Evolutionary conservation across 1,140 invertebrate species (phyloP).

Genomic region (Nomia melanderi): DNA sequence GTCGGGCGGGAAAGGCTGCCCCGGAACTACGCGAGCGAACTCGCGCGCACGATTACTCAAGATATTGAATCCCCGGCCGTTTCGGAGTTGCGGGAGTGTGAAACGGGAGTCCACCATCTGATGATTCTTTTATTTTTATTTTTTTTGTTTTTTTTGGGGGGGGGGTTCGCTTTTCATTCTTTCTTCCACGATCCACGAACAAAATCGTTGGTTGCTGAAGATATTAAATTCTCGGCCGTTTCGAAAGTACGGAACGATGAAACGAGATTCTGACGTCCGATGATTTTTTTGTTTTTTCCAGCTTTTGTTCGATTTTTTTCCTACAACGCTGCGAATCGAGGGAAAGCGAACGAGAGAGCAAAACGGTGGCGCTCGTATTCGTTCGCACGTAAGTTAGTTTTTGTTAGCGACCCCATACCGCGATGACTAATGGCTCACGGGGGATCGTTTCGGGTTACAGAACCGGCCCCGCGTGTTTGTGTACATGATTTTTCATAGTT

Average conservation of each 20-base stretch:
- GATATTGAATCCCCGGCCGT: background rate
- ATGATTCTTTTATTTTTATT: conserved; percentile 25
- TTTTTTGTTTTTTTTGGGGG: too few relatives aligned
- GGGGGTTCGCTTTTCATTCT: too few relatives aligned
- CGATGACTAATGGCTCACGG: conserved; percentile 67
- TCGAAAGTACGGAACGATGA: too few relatives aligned
- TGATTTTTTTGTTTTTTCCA: too few relatives aligned
- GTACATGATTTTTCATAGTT: conserved; percentile 69
- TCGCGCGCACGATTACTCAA: background rate
- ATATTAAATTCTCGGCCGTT: too few relatives aligned
- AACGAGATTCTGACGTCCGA: too few relatives aligned
- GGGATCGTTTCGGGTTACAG: conserved; percentile 58
- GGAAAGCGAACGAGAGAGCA: background rate
- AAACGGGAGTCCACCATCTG: too few relatives aligned
- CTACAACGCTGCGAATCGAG: too few relatives aligned
- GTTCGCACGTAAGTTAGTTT: conserved; percentile 65
- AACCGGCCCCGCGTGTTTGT: conserved; percentile 35
- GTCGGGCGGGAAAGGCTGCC: conserved; percentile 18
- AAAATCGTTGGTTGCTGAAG: too few relatives aligned
- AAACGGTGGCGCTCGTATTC: conserved; percentile 4
- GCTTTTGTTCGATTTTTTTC: too few relatives aligned
- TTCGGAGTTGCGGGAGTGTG: background rate
- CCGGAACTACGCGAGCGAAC: conserved; percentile 9
- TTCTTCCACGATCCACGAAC: too few relatives aligned
- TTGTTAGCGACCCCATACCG: conserved; percentile 47